Evolutionary conservation across 2,888 invertebrate species (phyloP).

Genomic region (Iselma pallidipennis): DNA sequence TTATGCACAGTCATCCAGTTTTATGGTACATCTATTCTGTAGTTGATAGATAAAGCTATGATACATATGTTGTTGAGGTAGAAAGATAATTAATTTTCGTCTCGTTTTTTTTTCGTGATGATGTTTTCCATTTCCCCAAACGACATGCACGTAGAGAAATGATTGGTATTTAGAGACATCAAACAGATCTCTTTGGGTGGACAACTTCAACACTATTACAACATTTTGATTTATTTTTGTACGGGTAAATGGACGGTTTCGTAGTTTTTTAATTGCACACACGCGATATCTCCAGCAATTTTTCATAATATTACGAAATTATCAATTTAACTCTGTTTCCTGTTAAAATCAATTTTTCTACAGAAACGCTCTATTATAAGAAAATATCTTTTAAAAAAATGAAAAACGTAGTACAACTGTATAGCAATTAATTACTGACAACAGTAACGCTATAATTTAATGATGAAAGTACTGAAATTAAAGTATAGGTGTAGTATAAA

Average conservation of each 20-base stretch:
- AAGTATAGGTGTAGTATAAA: neutral
- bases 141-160: neutral
- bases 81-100: neutral
- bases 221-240: neutral
- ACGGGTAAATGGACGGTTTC: neutral
- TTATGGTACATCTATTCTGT: neutral
- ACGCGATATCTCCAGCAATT: neutral
- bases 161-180: conserved; percentile 1
- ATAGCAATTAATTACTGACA: neutral
- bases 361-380: too few species aligned
- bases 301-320: neutral
- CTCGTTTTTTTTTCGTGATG: neutral
- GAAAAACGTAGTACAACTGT: neutral
- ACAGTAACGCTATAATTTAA: neutral
- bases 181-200: neutral
- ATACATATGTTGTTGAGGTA: neutral
- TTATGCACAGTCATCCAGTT: neutral
- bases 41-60: neutral
- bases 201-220: neutral
- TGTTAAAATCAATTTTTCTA: neutral
- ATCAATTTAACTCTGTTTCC: neutral
- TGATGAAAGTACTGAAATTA: neutral
- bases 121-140: neutral
- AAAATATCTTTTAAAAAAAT: too few species aligned
- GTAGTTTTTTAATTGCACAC: neutral